A percentile compares a stretch with the other conserved stretches of the same genome.
phyloP scores from a whole-genome alignment of 2,113 vertebrate species.

The Eurystomus gularis region DNA sequence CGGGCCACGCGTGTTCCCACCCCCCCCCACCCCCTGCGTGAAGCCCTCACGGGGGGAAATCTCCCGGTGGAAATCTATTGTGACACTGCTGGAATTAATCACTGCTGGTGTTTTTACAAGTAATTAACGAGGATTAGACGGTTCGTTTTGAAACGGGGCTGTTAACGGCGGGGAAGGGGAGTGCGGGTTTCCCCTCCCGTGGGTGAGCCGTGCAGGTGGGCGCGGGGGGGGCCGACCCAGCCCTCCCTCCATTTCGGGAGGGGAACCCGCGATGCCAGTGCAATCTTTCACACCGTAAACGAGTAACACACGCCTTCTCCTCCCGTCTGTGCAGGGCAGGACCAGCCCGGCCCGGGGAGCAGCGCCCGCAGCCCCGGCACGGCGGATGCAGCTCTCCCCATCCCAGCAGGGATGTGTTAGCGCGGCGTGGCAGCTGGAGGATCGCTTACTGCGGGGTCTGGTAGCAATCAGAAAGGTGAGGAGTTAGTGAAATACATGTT shows the following conservation, averaged over 20 bases:
- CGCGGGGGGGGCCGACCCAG: neutral
- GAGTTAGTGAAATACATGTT: conserved; percentile 32
- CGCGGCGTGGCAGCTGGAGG: neutral
- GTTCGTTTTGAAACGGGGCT: neutral
- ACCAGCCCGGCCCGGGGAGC: neutral
- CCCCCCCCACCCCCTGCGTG: neutral
- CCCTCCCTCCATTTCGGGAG: neutral
- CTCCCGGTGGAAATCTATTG: neutral
- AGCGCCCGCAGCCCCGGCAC: too few species aligned
- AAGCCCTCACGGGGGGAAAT: neutral
- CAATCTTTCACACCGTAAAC: rapidly evolving
- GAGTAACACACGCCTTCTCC: rapidly evolving
- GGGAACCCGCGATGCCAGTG: neutral
- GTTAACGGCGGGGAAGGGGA: neutral
- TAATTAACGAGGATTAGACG: neutral
- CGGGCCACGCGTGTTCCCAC: neutral
- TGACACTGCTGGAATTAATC: neutral
- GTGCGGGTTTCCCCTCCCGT: neutral
- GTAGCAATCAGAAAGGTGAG: conserved; percentile 50
- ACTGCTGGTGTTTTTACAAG: neutral
- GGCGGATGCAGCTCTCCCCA: neutral
- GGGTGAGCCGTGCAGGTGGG: neutral
- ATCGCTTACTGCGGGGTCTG: conserved; percentile 24
- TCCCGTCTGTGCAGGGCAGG: neutral
- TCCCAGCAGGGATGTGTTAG: neutral